Percentiles rank a stretch among this genome's conserved stretches.
These are phyloP conservation scores for Amphipoea lucens DNA, from an alignment of 2,888 invertebrate genomes.

Conservation along the genomic window DNA sequence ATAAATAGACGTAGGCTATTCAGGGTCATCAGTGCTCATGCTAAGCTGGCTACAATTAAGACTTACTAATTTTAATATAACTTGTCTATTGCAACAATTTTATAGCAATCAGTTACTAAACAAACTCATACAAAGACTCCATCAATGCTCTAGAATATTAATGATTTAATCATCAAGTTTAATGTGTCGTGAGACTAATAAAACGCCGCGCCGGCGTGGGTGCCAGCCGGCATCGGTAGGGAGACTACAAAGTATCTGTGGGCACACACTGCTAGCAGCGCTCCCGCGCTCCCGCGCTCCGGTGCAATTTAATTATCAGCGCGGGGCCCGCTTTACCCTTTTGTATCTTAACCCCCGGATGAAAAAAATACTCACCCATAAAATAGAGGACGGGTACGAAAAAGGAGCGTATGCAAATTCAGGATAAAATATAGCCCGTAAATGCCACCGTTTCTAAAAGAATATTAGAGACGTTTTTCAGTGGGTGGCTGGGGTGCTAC, in stretches of 20 bases:
- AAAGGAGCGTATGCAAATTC: slow-evolving; percentile 91
- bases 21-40: slow-evolving; percentile 11
- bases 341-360: slow-evolving; percentile 90
- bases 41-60: background rate
- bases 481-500: slow-evolving; percentile 89
- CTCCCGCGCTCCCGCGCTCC: slow-evolving; percentile 72
- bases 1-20: slow-evolving; percentile 31
- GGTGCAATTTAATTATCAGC: slow-evolving; percentile 90
- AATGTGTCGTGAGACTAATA: slow-evolving; percentile 74
- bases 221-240: slow-evolving; percentile 28
- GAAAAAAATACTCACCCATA: slow-evolving; percentile 90
- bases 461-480: slow-evolving; percentile 91
- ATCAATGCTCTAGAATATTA: slow-evolving; percentile 72
- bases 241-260: slow-evolving; percentile 54
- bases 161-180: slow-evolving; percentile 79
- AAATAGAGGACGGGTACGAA: slow-evolving; percentile 90
- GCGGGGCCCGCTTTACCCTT: slow-evolving; percentile 89
- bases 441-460: slow-evolving; percentile 91
- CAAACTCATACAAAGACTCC: slow-evolving; percentile 61
- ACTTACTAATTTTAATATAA: background rate
- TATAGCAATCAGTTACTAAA: slow-evolving; percentile 51
- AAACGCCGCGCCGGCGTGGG: slow-evolving; percentile 54
- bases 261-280: slow-evolving; percentile 48
- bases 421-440: slow-evolving; percentile 91
- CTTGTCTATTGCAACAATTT: background rate